These are phyloP conservation scores for Drosophila peninsularis DNA, from an alignment of 2,888 invertebrate species.

Conservation along the genomic window DNA sequence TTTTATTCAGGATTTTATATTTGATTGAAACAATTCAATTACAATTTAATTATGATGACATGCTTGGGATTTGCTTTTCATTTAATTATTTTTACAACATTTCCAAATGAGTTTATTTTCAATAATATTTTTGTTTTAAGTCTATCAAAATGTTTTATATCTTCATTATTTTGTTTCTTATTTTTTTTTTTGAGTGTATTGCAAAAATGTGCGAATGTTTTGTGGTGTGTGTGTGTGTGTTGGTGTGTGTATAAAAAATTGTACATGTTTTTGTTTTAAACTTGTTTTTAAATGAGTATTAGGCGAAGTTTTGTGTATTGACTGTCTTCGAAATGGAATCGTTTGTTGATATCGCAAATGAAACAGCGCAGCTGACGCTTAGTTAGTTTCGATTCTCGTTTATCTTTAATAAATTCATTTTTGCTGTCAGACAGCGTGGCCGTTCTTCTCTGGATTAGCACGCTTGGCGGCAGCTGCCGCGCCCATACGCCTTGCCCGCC, in stretches of 20 bases:
- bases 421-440: conserved; percentile 73
- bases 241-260: conserved; percentile 62
- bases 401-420: conserved; percentile 15
- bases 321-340: conserved; percentile 81
- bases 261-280: conserved; percentile 34
- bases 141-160: conserved; percentile 54
- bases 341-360: conserved; percentile 84
- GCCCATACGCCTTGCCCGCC: conserved; percentile 79
- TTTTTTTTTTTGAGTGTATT: conserved; percentile 48
- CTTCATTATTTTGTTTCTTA: background rate
- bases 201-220: conserved; percentile 69
- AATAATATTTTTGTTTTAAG: conserved; percentile 21
- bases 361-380: conserved; percentile 66
- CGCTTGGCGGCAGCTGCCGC: conserved; percentile 50
- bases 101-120: conserved; percentile 51
- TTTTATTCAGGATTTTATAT: conserved; percentile 37
- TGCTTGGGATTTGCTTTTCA: conserved; percentile 36
- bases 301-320: conserved; percentile 48
- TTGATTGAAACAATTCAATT: conserved; percentile 63
- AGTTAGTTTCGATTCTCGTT: background rate
- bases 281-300: conserved; percentile 26
- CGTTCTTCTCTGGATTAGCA: conserved; percentile 49
- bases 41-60: conserved; percentile 49
- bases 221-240: conserved; percentile 25
- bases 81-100: conserved; percentile 51